Base-by-base conservation (phyloP, 2,113 vertebrate species). In the Machaerirhynchus nigripectus region DNA sequence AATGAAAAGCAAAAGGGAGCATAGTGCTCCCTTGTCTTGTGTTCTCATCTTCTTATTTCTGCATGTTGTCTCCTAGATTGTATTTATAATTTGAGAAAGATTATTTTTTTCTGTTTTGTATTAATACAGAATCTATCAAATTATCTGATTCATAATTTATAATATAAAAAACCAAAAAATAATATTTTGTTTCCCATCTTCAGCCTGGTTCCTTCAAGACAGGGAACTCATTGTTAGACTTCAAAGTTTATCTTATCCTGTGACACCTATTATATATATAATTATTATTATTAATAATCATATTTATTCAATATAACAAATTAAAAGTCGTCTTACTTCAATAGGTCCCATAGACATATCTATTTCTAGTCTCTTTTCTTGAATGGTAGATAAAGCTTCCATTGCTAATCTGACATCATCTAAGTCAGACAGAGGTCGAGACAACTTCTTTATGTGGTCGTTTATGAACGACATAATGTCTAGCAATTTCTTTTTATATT, bases 401-500 rank as follows among this genome's bases (percentile, higher is more conserved):
- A 98, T 98, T 83, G 98, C 97, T 94, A 97, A 97, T 84, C 98
- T 98, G 91, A 98, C 96, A 50, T 99, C 98, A 89, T 99, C 98
- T 91, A 99, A 96, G 60, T 98, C 98, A 86, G 37, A 19, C 65
- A 99, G 97, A 63, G 98, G 98, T 73, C 96, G 98, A 83, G 98
- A 98, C 33, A 99, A 93, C 56, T 98, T 98, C 80, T 94, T 97
- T 68, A 97, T 73, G 63, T 98, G 87, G 28, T 97, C 97, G 15
- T 65, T 97, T 64, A 97, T 97, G 87, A 98, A 98, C 1, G 89
- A 21, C 59, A 96, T 94, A 79, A 97, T 95, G 49, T 98, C 97
- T 53, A 88, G 92, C 97, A 99, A 98, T 94, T 98, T 99, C 93
- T 95, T 98, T 90, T 98, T 98, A 96, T 98, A 99, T 82, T 98